These are phyloP conservation scores for Diaperis boleti DNA, from an alignment of 2,888 invertebrate species.

Conservation along the genomic window DNA sequence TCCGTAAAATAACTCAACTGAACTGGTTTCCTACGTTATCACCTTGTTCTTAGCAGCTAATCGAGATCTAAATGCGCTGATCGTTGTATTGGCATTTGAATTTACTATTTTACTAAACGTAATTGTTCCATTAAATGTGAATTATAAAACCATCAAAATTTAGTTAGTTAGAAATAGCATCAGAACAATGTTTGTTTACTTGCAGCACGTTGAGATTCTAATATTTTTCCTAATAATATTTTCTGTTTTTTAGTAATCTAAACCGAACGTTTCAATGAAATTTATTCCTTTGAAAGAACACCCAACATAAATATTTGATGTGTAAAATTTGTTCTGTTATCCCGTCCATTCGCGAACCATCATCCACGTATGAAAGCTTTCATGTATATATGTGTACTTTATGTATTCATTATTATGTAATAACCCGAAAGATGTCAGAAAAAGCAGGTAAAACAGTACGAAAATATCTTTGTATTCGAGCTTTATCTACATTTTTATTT, in stretches of 20 bases:
- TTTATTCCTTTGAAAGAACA: slow-evolving; percentile 18
- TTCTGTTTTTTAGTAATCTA: slow-evolving; percentile 4
- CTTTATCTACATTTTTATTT: background rate
- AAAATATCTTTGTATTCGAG: background rate
- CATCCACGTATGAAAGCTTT: slow-evolving; percentile 13
- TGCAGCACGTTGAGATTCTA: too few relatives aligned
- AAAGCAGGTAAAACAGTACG: background rate
- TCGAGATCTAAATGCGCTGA: too few relatives aligned
- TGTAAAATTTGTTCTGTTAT: slow-evolving; percentile 23
- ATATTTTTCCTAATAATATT: too few relatives aligned
- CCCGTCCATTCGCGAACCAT: slow-evolving; percentile 14
- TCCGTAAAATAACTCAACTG: too few relatives aligned
- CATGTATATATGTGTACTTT: slow-evolving; percentile 14
- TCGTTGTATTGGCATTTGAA: too few relatives aligned
- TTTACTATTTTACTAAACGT: too few relatives aligned
- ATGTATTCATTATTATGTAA: slow-evolving; percentile 9
- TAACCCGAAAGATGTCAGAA: background rate
- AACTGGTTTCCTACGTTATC: too few relatives aligned
- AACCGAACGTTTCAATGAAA: slow-evolving; percentile 6
- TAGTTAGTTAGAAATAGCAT: too few relatives aligned
- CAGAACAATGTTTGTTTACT: too few relatives aligned
- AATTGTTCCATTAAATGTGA: too few relatives aligned
- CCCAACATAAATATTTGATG: slow-evolving; percentile 21
- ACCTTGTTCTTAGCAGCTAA: too few relatives aligned
- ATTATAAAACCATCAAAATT: too few relatives aligned